These are phyloP conservation scores for Nerophis lumbriciformis DNA, from an alignment of 2,113 vertebrate species.

Conservation along the genomic window DNA sequence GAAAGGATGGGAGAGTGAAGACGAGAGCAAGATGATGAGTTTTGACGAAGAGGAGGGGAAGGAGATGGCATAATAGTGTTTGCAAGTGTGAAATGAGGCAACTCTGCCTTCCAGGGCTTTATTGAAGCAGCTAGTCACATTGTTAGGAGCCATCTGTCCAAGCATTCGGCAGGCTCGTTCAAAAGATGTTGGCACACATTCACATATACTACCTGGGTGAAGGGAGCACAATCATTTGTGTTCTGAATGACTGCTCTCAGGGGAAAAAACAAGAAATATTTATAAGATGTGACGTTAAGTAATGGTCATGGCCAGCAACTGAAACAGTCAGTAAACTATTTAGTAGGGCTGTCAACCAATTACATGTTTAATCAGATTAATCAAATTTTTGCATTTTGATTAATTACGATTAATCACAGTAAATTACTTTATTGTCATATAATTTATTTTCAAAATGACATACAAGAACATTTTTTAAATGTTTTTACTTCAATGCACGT, in stretches of 20 bases:
- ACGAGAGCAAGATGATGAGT: slow-evolving; percentile 15
- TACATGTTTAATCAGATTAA: too few species aligned
- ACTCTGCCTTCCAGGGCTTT: slow-evolving; percentile 64
- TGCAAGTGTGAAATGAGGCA: slow-evolving; percentile 61
- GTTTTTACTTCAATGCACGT: too few species aligned
- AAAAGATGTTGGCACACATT: slow-evolving; percentile 42
- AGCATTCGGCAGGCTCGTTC: slow-evolving; percentile 36
- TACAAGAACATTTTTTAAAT: too few species aligned
- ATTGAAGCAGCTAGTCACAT: slow-evolving; percentile 65
- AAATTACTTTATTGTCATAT: too few species aligned
- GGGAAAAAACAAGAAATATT: slow-evolving; percentile 16
- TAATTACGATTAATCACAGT: too few species aligned
- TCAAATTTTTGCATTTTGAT: too few species aligned
- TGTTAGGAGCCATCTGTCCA: slow-evolving; percentile 62
- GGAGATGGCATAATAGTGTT: slow-evolving; percentile 52
- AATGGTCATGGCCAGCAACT: slow-evolving; percentile 4
- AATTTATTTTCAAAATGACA: too few species aligned
- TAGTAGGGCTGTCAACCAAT: too few species aligned
- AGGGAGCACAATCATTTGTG: slow-evolving; percentile 24
- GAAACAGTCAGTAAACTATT: background rate
- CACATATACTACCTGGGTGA: slow-evolving; percentile 45
- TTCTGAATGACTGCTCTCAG: slow-evolving; percentile 32
- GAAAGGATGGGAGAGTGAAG: slow-evolving; percentile 26
- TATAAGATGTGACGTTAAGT: slow-evolving; percentile 5
- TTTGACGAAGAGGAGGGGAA: slow-evolving; percentile 43